phyloP scores from a whole-genome alignment of 2,113 vertebrate species.

The Elanoides forficatus region DNA sequence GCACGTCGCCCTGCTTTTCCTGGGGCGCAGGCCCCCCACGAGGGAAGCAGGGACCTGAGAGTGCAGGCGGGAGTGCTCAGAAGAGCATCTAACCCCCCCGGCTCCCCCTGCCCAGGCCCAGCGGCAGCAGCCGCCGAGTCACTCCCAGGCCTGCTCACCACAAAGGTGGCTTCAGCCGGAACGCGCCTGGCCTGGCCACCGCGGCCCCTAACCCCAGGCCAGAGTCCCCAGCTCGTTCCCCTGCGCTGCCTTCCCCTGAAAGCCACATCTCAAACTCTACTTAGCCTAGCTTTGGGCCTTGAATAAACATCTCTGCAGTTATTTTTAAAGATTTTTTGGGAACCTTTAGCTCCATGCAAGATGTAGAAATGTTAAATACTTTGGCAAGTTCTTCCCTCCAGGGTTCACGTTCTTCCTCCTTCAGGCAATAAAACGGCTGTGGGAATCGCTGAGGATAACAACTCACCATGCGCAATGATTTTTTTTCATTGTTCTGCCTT shows the following conservation, averaged over 20 bases:
- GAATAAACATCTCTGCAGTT: slow-evolving; percentile 8
- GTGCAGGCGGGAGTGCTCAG: rapidly evolving
- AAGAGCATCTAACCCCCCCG: rapidly evolving
- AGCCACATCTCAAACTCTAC: neutral
- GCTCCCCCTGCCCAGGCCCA: neutral
- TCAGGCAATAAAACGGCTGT: slow-evolving; percentile 18
- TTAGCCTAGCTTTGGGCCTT: neutral
- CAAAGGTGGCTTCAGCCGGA: neutral
- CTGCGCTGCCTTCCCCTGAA: neutral
- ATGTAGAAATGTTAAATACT: slow-evolving; percentile 44
- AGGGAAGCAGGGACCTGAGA: neutral
- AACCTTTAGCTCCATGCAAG: slow-evolving; percentile 4
- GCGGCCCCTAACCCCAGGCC: neutral
- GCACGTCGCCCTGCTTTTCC: no score
- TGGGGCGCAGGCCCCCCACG: rapidly evolving
- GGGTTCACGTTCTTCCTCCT: slow-evolving; percentile 45
- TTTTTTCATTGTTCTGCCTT: neutral
- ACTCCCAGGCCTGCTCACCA: neutral
- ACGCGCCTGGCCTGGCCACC: rapidly evolving
- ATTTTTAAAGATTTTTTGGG: slow-evolving; percentile 48
- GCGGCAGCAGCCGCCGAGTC: neutral
- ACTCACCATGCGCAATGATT: neutral
- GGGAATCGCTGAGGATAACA: neutral
- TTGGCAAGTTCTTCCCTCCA: slow-evolving; percentile 50
- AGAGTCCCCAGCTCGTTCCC: no score